Evolutionary conservation across 2,113 vertebrate species (phyloP).

Genomic region (Crotalus tigris): DNA sequence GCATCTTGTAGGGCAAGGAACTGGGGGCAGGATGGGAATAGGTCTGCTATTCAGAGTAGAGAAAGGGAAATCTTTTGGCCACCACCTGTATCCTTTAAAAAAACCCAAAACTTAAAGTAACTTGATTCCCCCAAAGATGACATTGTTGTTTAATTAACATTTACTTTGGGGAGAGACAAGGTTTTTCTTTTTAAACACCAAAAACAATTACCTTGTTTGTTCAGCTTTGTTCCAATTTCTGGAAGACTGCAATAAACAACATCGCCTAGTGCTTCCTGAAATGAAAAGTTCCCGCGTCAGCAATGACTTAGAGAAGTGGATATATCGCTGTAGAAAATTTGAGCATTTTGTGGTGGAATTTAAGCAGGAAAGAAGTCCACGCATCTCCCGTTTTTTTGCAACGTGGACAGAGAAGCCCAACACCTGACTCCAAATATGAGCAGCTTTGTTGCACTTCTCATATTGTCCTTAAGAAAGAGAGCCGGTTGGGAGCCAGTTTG

Average conservation of each 20-base stretch:
- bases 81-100: neutral
- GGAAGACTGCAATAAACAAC: constrained; percentile 97
- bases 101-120: neutral
- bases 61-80: neutral
- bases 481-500: neutral
- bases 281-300: constrained; percentile 38
- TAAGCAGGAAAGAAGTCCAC: neutral
- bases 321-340: neutral
- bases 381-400: no score
- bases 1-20: neutral
- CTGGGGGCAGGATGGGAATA: no score
- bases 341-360: neutral
- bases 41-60: neutral
- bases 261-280: constrained; percentile 92
- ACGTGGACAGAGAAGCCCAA: neutral
- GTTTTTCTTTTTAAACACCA: neutral
- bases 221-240: constrained; percentile 89
- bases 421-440: neutral
- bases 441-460: neutral
- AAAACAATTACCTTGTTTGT: constrained; percentile 81
- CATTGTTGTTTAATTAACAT: neutral
- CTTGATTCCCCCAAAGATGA: neutral
- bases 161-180: neutral
- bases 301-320: neutral
- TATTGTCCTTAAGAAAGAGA: neutral